Evolutionary conservation across 2,797 vertebrate species (phyloP), one percentile per base, ranked within the genome.

Genomic region (Merluccius polli): DNA sequence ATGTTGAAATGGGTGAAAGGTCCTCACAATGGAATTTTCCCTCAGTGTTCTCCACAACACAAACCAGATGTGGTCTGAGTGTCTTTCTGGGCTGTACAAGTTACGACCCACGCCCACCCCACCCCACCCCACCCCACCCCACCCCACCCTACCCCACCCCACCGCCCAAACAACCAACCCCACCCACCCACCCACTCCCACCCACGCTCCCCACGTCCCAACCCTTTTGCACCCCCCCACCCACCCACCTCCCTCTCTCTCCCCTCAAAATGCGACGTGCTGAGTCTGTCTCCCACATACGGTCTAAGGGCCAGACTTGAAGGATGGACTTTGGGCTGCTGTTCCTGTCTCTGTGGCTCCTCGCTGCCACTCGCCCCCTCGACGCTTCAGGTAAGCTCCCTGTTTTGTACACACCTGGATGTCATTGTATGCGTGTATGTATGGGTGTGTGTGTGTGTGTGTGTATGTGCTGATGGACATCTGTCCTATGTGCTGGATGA

Each of bases 1-100:
- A n/a, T 59, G 52, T 24, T 59, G 85, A 94, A 94, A 93, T 93
- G 87, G 93, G 93, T 94, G 90, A 94, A 94, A 95, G 93, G 92
- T 94, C 88, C 80, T 81, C 78, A 80, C 76, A 77, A 76, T 78
- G 92, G 89, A 92, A 91, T 94, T 91, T 90, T 88, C n/a, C 82
- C 84, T 76, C 79, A 83, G 77, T 84, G 79, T 87, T 93, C 81
- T 90, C 83, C 85, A 84, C 78, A 92, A 92, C 85, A 16, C 78
- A 10, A 93, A 94, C 89, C 93, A 94, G 92, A 94, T 93, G 93
- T 93, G n/a, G n/a, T n/a, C n/a, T n/a, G 52, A 24, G 52, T 4
- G 86, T 87, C 78, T 86, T 90, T 87, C 83, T 52, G 81, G 86
- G 81, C 85, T 89, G 83, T 84, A 80, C 83, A 81, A 85, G 73